Percentiles rank a stretch among this genome's conserved stretches.
phyloP scores from a whole-genome alignment of 2,113 vertebrate species.

The Plotosus lineatus region DNA sequence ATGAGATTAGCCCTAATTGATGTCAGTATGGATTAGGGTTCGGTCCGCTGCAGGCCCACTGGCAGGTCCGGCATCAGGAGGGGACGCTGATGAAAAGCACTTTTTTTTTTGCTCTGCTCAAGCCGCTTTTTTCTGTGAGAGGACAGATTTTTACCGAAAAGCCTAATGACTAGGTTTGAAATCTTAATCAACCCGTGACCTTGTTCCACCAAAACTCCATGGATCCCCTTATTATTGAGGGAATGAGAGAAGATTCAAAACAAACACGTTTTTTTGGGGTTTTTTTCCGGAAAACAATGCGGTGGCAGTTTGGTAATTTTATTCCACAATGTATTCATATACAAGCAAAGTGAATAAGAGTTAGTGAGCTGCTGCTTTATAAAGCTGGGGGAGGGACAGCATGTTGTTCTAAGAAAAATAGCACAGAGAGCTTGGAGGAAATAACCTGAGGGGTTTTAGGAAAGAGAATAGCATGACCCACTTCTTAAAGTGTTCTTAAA shows the following conservation, averaged over 20 bases:
- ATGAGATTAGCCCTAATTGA: conserved; percentile 95
- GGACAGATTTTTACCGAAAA: conserved; percentile 81
- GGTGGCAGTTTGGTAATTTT: conserved; percentile 49
- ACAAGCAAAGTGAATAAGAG: conserved; percentile 52
- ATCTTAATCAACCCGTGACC: conserved; percentile 85
- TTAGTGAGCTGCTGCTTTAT: conserved; percentile 25
- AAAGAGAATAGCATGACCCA: conserved; percentile 45
- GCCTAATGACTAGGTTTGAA: conserved; percentile 81
- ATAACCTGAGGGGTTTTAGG: conserved; percentile 40
- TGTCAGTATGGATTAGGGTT: conserved; percentile 89
- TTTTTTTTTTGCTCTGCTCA: conserved; percentile 72
- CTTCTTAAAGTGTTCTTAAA: conserved; percentile 29
- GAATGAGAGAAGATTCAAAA: neutral
- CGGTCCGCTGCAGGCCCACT: conserved; percentile 80
- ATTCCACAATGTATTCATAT: conserved; percentile 46
- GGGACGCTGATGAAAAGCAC: conserved; percentile 83
- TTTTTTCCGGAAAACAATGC: conserved; percentile 44
- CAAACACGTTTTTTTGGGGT: conserved; percentile 8
- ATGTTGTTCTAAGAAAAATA: conserved; percentile 48
- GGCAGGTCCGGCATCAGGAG: conserved; percentile 81
- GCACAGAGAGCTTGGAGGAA: conserved; percentile 38
- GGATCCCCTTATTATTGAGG: conserved; percentile 48
- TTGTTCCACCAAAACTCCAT: conserved; percentile 78
- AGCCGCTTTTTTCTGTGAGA: conserved; percentile 76
- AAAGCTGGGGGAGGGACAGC: conserved; percentile 10